Evolutionary conservation across 2,888 invertebrate genomes (phyloP).

Genomic region (Adelphocoris suturalis): DNA sequence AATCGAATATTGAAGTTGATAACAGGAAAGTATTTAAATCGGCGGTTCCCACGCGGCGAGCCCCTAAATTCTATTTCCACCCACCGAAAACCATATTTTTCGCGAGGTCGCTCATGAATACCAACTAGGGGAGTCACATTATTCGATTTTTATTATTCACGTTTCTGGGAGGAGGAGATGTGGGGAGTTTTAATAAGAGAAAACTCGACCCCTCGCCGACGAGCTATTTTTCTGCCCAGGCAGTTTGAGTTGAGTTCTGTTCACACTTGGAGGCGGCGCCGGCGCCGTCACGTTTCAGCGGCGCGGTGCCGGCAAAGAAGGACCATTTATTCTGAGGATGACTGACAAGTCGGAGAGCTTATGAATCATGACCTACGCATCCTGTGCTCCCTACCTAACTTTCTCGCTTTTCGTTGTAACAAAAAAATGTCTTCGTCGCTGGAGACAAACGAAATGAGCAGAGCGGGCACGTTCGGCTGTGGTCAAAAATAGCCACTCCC

Average conservation of each 20-base stretch:
- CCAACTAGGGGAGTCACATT: not conserved
- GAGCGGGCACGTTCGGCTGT: no score
- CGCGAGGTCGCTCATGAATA: not conserved
- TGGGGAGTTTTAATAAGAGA: conserved; percentile 2
- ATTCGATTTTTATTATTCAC: conserved; percentile 24
- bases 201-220: not conserved
- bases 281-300: not conserved
- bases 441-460: no score
- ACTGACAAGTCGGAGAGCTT: conserved; percentile 24
- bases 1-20: no score
- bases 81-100: not conserved
- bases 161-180: not conserved
- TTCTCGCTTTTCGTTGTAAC: no score
- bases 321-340: conserved; percentile 41
- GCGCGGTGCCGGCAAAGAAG: not conserved
- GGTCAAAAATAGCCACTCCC: no score
- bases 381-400: not conserved
- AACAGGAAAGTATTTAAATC: not conserved
- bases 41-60: not conserved
- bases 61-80: not conserved
- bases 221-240: not conserved
- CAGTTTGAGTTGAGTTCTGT: not conserved
- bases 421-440: no score
- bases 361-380: conserved; percentile 23
- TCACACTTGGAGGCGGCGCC: not conserved